These are phyloP conservation scores for Drosophila anomalata DNA, from an alignment of 2,888 invertebrate genomes.

Conservation along the genomic window DNA sequence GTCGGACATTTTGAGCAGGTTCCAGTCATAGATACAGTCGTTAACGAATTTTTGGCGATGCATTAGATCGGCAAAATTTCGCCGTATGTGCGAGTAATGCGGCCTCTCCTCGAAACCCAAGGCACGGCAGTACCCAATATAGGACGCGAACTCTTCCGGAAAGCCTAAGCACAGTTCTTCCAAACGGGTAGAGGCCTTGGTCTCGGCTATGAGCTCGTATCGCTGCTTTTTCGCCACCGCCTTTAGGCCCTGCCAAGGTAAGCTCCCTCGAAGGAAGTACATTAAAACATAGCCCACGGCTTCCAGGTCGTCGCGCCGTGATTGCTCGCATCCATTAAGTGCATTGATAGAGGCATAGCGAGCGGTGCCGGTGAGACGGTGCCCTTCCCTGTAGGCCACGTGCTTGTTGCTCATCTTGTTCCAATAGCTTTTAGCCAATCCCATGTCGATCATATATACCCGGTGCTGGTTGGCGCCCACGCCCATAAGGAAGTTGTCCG, in stretches of 20 bases:
- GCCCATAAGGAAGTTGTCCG: constrained; percentile 53
- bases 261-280: constrained; percentile 47
- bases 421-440: constrained; percentile 35
- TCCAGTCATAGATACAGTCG: constrained; percentile 51
- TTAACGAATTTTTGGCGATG: background rate
- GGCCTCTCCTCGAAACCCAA: constrained; percentile 39
- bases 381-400: background rate
- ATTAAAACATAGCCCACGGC: constrained; percentile 52
- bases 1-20: background rate
- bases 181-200: constrained; percentile 30
- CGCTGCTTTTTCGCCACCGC: constrained; percentile 4
- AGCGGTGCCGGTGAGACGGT: constrained; percentile 41
- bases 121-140: constrained; percentile 35
- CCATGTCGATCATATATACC: constrained; percentile 54
- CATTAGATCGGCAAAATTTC: constrained; percentile 28
- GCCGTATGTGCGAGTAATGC: constrained; percentile 27
- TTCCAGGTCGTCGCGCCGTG: constrained; percentile 64
- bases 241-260: constrained; percentile 53
- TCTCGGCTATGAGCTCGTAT: constrained; percentile 50
- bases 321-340: constrained; percentile 7
- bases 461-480: fast-evolving
- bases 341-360: constrained; percentile 52
- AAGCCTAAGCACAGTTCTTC: constrained; percentile 44
- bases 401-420: background rate
- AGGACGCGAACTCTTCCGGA: constrained; percentile 47